Conservation (phyloP, 1,140 invertebrate species). For the Platyura marginata region DNA sequence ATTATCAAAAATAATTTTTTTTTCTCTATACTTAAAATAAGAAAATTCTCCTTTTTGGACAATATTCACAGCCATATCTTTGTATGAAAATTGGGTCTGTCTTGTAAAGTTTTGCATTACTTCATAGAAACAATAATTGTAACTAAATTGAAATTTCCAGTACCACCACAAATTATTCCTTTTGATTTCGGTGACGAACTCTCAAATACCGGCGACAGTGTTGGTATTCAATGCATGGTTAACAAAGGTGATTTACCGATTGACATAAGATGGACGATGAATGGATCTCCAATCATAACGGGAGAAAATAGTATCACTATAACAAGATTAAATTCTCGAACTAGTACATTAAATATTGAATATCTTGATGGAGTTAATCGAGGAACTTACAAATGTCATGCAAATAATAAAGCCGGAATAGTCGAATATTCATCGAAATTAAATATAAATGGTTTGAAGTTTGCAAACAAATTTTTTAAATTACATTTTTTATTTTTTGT, state of each 20-base stretch:
- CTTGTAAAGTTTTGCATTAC: no score
- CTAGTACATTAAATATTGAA: conserved; percentile 33
- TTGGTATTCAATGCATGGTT: conserved; percentile 45
- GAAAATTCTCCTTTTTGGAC: no score
- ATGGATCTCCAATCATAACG: conserved; percentile 12
- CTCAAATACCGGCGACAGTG: conserved; percentile 45
- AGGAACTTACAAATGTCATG: conserved; percentile 45
- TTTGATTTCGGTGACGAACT: conserved; percentile 43
- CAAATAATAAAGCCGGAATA: conserved; percentile 37
- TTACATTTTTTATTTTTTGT: conserved; percentile 1
- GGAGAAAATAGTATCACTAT: conserved; percentile 24
- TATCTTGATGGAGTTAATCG: conserved; percentile 37
- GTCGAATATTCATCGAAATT: conserved; percentile 31
- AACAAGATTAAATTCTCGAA: conserved; percentile 30
- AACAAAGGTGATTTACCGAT: conserved; percentile 55
- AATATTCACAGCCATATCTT: no score
- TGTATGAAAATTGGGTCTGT: no score
- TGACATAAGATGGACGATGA: conserved; percentile 49
- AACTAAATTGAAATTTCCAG: conserved; percentile 29
- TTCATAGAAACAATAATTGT: conserved; percentile 4
- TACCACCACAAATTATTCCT: conserved; percentile 42
- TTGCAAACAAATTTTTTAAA: conserved; percentile 12
- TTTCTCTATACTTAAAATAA: no score
- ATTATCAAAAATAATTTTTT: no score
- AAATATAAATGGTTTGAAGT: conserved; percentile 32